Evolutionary conservation across 2,888 invertebrate genomes (phyloP), one percentile per base, ranked within the genome.

Genomic region (Sesia apiformis): DNA sequence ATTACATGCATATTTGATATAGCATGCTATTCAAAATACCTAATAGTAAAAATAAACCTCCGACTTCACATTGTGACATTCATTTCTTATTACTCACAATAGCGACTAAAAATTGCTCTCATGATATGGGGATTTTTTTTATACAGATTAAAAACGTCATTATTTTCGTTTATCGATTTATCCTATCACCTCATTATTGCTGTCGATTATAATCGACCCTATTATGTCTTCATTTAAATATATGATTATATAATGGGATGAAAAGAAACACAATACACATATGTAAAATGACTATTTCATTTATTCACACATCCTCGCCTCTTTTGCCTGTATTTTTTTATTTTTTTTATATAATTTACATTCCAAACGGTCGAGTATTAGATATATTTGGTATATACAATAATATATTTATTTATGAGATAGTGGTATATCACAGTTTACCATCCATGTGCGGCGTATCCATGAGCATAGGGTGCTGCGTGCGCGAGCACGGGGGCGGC

Each of bases 221-320:
- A 1, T 23, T 1, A 23, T 23, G 23, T 23, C 23, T 23, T 23
- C 23, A 23, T 23, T 23, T 23, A 23, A 23, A 23, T 23, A 23
- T 23, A 23, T 23, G n/a, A n/a, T 23, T 23, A 23, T 23, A 23
- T 23, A 23, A 23, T 55, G 57, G 54, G 52, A 7, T 42, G 42
- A 53, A 58, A 49, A 41, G 39, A 64, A 62, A 65, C 49, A 61
- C 53, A 8, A 39, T 3, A 46, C 46, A 46, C 46, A 7, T 8
- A 50, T 6, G 38, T 50, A 52, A 65, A 66, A 60, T 69, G 64
- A 67, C 62, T 62, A 62, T 63, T 63, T 79, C 84, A 82, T 87
- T 86, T 87, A 87, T 87, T 87, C 84, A 83, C 87, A 56, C 87
- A 84, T 85, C 85, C 86, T 85, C 86, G 81, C 82, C 77, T 65